Percentiles rank a stretch among this genome's conserved stretches.
Evolutionary conservation across 2,113 vertebrate species (phyloP).

Genomic region (Xiphophorus couchianus): DNA sequence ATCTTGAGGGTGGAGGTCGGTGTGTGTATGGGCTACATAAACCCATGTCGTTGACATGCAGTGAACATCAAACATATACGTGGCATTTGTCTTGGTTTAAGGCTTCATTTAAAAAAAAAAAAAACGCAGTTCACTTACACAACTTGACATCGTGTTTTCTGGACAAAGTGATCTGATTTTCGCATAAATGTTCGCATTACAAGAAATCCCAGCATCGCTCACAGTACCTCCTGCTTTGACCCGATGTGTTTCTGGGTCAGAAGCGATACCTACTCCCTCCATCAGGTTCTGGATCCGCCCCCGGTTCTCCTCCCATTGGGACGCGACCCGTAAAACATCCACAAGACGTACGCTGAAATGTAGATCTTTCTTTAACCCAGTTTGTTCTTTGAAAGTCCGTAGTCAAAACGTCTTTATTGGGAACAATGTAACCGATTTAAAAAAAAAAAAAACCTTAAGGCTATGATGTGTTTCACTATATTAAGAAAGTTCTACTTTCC

Average conservation of each 20-base stretch:
- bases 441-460: background rate
- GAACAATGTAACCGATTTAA: background rate
- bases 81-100: too few species aligned
- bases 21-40: background rate
- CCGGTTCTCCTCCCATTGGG: background rate
- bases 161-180: background rate
- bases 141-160: background rate
- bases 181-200: background rate
- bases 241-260: background rate
- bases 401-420: background rate
- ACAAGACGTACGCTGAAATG: background rate
- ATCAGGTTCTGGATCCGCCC: background rate
- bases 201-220: background rate
- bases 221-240: background rate
- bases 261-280: background rate
- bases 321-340: background rate
- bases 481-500: conserved; percentile 57
- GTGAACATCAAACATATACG: too few species aligned
- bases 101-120: too few species aligned
- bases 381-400: conserved; percentile 2
- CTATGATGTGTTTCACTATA: conserved; percentile 20
- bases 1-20: conserved; percentile 11
- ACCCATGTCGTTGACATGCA: too few species aligned
- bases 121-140: too few species aligned
- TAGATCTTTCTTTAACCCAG: background rate